These are phyloP conservation scores for Nemotelus nigrinus DNA, from an alignment of 2,888 invertebrate genomes.

Conservation along the genomic window DNA sequence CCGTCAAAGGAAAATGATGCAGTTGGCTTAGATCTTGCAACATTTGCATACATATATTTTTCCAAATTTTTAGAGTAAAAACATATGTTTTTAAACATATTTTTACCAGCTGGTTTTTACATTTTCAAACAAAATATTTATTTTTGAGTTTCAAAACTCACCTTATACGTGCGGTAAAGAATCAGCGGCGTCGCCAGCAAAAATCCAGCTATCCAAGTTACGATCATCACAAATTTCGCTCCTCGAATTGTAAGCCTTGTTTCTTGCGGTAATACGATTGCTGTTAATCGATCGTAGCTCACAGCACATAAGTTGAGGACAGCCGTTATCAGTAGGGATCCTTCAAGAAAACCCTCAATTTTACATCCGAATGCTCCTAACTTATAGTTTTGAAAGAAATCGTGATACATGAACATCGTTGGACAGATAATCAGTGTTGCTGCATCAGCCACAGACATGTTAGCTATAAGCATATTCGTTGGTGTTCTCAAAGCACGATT, in stretches of 20 bases:
- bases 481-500: conserved; percentile 74
- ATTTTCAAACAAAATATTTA: too few relatives aligned
- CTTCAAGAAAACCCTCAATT: conserved; percentile 81
- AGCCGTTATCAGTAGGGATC: conserved; percentile 77
- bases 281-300: conserved; percentile 84
- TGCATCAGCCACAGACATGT: conserved; percentile 79
- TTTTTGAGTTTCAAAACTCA: conserved; percentile 54
- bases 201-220: conserved; percentile 75
- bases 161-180: conserved; percentile 72
- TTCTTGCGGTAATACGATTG: conserved; percentile 78
- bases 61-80: background rate
- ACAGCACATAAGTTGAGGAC: conserved; percentile 81
- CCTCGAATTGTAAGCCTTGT: conserved; percentile 73
- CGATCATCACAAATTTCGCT: conserved; percentile 72
- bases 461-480: conserved; percentile 78
- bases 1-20: background rate
- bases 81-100: too few relatives aligned
- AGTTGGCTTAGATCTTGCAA: background rate
- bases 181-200: conserved; percentile 73
- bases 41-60: background rate
- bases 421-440: conserved; percentile 75
- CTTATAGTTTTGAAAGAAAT: conserved; percentile 82
- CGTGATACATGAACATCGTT: conserved; percentile 78
- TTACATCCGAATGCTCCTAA: conserved; percentile 79
- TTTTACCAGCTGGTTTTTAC: too few relatives aligned